Evolutionary conservation across 2,797 vertebrate species (phyloP), one percentile per base, ranked within the genome.

Genomic region (Sitta carolinensis): DNA sequence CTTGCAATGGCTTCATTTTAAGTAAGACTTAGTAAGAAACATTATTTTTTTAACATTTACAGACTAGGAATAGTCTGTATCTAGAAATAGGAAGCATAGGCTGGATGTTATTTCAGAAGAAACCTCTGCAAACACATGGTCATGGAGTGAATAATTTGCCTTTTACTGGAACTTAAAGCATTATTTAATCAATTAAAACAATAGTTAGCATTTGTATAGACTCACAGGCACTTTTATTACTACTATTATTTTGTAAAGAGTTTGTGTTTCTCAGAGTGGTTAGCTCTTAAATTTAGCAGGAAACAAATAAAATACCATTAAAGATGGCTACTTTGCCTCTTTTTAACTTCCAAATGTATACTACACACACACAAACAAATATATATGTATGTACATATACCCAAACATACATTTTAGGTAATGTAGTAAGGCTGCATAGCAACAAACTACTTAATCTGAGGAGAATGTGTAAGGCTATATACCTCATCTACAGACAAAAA

Each of bases 351-450:
- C n/a, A 82, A 36, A 74, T 54, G 16, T 22, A 14, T 40, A 47
- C 34, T 25, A 66, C 40, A 48, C 6, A 26, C 26, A 26, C 17
- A 26, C 26, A 26, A 15, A 58, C 4, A 67, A 7, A 26, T 21
- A 17, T 5, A 7, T 3, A 10, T 3, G 5, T 38, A 6, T 30
- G 8, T 34, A 25, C 2, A 15, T 4, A 43, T 6, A 54, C 17
- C 26, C 47, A 82, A 58, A 54, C 15, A 30, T 4, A n/a, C 10
- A 16, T 87, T 89, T 62, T 13, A 64, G 55, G 23, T 32, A 78
- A 19, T 26, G 32, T 11, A 21, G 18, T 63, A 74, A 64, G 52
- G 32, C 48, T 68, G 55, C 48, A 38, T 10, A 48, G 10, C n/a
- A 78, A 87, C 0, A 30, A 79, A 42, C 48, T 76, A 45, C 52